Evolutionary conservation across 1,140 invertebrate species (phyloP).

Genomic region (Brachionus plicatilis): DNA sequence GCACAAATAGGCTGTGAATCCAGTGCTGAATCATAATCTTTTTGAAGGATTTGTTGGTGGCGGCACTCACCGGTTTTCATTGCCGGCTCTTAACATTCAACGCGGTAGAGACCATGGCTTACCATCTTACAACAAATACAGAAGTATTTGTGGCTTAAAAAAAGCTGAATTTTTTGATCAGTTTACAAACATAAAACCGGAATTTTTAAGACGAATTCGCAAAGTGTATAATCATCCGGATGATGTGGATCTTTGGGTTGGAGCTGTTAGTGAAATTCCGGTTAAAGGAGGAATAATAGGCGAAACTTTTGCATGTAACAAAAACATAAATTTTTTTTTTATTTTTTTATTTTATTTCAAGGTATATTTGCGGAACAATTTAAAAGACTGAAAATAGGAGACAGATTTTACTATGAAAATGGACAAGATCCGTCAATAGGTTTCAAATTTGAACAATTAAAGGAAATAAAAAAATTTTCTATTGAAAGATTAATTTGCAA

Average conservation of each 20-base stretch:
- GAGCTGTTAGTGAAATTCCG: neutral
- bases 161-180: constrained; percentile 41
- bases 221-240: neutral
- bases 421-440: neutral
- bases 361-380: constrained; percentile 82
- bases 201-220: neutral
- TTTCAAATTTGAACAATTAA: neutral
- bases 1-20: neutral
- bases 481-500: constrained; percentile 20
- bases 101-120: constrained; percentile 59
- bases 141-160: constrained; percentile 42
- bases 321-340: neutral
- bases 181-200: constrained; percentile 30
- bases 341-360: neutral
- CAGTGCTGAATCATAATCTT: neutral
- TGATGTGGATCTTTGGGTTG: constrained; percentile 33
- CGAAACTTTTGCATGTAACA: constrained; percentile 39
- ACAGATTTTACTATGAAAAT: constrained; percentile 89
- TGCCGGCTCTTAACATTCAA: constrained; percentile 90
- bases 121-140: constrained; percentile 41
- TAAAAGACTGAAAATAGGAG: constrained; percentile 76
- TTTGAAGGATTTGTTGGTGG: neutral
- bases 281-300: neutral
- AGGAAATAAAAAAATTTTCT: constrained; percentile 29
- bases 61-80: constrained; percentile 40